Percentiles rank a stretch among this genome's conserved stretches.
phyloP scores from a whole-genome alignment of 1,140 invertebrate species.

The Manduca sexta region DNA sequence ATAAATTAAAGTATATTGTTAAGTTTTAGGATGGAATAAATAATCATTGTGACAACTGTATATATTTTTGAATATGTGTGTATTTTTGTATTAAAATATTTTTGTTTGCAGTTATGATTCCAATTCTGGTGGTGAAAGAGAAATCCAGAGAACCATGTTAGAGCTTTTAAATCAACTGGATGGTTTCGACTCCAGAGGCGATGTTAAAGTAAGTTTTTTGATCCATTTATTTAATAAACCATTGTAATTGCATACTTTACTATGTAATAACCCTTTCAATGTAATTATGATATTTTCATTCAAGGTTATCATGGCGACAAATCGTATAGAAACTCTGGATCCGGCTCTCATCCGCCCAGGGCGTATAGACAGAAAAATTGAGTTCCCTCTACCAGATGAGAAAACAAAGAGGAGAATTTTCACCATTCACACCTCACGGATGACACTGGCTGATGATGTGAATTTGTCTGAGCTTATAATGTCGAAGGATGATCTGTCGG shows the following conservation, averaged over 20 bases:
- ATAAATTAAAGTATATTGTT: neutral
- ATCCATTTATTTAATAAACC: conserved; percentile 1
- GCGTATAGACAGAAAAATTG: conserved; percentile 99
- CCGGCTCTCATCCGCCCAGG: conserved; percentile 99
- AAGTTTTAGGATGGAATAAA: too few species aligned
- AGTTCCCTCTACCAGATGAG: conserved; percentile 99
- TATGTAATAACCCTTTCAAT: too few species aligned
- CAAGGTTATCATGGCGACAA: conserved; percentile 99
- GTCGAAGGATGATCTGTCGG: conserved; percentile 99
- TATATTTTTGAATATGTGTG: too few species aligned
- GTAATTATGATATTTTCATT: too few species aligned
- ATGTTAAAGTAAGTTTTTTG: conserved; percentile 86
- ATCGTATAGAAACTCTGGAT: conserved; percentile 99
- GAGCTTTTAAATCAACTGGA: conserved; percentile 99
- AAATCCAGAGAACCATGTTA: conserved; percentile 99
- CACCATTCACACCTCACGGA: conserved; percentile 97
- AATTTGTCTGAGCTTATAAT: conserved; percentile 98
- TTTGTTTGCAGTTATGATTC: conserved; percentile 88
- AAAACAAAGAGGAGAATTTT: conserved; percentile 99
- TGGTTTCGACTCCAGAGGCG: conserved; percentile 97
- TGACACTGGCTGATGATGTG: conserved; percentile 98
- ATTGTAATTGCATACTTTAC: too few species aligned
- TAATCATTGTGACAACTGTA: too few species aligned
- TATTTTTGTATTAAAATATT: neutral
- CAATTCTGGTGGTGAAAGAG: conserved; percentile 98